Conservation (phyloP, 2,888 invertebrate species). For the Fragum sueziense region DNA sequence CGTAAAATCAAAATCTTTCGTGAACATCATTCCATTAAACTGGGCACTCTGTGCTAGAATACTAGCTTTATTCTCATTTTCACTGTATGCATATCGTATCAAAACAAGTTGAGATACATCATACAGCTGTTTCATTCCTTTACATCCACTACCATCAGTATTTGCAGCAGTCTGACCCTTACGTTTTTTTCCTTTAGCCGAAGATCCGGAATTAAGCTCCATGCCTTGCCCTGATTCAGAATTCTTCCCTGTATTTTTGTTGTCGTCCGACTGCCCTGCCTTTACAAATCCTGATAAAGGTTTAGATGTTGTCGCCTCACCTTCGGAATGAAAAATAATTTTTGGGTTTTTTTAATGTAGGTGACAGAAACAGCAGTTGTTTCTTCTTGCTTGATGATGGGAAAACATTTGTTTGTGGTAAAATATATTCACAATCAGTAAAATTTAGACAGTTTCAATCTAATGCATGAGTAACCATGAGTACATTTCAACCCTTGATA, state of each 20-base stretch:
- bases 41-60: constrained; percentile 65
- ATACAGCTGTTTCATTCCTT: constrained; percentile 3
- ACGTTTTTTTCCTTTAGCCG: not conserved
- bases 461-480: too few species aligned
- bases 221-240: not conserved
- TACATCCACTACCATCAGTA: not conserved
- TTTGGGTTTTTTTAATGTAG: not conserved
- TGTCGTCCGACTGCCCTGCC: not conserved
- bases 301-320: not conserved
- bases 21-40: constrained; percentile 72
- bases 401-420: not conserved
- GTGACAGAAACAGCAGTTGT: too few species aligned
- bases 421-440: not conserved
- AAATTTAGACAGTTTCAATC: too few species aligned
- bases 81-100: not conserved
- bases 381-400: not conserved
- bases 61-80: not conserved
- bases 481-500: too few species aligned
- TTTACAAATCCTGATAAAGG: constrained; percentile 10
- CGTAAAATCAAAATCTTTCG: constrained; percentile 65
- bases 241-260: not conserved
- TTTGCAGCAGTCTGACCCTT: not conserved
- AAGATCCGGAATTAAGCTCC: not conserved
- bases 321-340: not conserved
- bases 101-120: constrained; percentile 70